Evolutionary conservation across 2,797 vertebrate species (phyloP).

Genomic region (Toxotes lorentzi): DNA sequence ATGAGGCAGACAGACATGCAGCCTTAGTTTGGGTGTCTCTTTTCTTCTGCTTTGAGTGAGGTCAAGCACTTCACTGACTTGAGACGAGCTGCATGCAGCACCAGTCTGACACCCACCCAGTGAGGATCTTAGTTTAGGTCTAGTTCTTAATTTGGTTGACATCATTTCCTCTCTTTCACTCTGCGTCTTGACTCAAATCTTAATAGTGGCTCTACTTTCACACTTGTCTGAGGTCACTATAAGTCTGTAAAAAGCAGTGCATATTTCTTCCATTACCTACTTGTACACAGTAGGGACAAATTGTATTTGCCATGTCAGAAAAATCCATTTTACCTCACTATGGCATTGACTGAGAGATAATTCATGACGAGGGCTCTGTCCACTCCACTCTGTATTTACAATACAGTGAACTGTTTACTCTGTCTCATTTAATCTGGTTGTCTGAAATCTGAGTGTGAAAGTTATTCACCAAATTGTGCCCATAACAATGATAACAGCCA

Average conservation of each 20-base stretch:
- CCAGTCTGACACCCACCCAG: background rate
- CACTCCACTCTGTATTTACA: no score
- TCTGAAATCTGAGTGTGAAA: no score
- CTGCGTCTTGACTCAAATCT: background rate
- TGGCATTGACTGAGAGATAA: no score
- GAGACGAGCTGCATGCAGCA: background rate
- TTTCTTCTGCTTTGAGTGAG: background rate
- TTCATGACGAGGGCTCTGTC: no score
- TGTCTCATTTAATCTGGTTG: no score
- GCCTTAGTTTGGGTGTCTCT: background rate
- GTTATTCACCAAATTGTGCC: no score
- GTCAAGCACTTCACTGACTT: constrained; percentile 12
- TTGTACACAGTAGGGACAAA: background rate
- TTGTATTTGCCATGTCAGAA: background rate
- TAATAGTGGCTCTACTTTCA: background rate
- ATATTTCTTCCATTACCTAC: background rate
- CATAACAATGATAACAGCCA: no score
- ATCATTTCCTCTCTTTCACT: background rate
- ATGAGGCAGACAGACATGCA: background rate
- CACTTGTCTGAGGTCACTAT: background rate
- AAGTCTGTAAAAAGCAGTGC: background rate
- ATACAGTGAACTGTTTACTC: no score
- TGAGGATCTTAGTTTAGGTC: constrained; percentile 1
- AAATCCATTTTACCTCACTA: no score
- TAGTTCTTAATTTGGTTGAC: background rate